phyloP scores from a whole-genome alignment of 2,797 vertebrate species.

The Syndactyla subalaris region DNA sequence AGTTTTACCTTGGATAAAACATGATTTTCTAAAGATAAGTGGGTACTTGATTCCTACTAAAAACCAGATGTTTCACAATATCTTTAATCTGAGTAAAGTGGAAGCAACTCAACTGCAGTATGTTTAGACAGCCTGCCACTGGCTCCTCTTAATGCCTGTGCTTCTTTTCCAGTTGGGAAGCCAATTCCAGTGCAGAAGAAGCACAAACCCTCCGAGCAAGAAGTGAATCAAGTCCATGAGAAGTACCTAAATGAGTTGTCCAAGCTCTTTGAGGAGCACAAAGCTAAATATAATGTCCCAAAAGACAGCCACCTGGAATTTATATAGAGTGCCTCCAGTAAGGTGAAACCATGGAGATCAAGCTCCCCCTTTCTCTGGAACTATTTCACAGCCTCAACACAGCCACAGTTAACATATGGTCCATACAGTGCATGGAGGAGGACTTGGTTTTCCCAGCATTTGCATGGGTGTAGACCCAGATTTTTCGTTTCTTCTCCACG shows the following conservation, averaged over 20 bases:
- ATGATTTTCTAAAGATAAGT: neutral
- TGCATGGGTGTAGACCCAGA: neutral
- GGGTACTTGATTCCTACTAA: neutral
- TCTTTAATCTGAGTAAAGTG: neutral
- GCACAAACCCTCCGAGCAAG: slow-evolving; percentile 76
- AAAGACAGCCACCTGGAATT: slow-evolving; percentile 86
- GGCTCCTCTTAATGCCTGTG: neutral
- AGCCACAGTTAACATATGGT: neutral
- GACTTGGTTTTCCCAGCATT: neutral
- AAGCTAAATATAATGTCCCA: slow-evolving; percentile 85
- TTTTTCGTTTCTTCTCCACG: neutral
- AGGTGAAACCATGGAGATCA: neutral
- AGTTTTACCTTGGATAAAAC: neutral
- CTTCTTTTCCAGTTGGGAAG: slow-evolving; percentile 84
- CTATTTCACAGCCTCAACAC: neutral
- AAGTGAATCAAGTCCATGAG: slow-evolving; percentile 85
- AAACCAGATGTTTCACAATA: neutral
- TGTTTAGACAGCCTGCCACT: neutral
- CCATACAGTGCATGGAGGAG: neutral
- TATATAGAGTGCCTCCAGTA: slow-evolving; percentile 58
- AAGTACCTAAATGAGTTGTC: slow-evolving; percentile 85
- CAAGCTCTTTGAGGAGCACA: slow-evolving; percentile 91
- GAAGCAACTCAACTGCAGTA: neutral
- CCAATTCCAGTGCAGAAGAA: slow-evolving; percentile 86
- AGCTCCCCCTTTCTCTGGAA: neutral